Evolutionary conservation across 2,797 vertebrate genomes (phyloP).

Genomic region (Acomys russatus): DNA sequence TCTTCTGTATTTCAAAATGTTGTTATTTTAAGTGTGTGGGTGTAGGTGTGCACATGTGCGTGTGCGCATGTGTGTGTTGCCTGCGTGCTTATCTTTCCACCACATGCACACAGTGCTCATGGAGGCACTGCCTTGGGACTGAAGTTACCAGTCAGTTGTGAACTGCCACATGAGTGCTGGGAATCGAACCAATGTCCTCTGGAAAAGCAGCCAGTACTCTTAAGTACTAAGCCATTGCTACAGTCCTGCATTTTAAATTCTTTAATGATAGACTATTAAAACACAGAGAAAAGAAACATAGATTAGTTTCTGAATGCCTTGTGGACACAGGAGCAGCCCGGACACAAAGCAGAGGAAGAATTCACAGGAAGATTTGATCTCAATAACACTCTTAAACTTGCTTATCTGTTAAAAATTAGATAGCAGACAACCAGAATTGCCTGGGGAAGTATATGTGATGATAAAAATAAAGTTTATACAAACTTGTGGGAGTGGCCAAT

Average conservation of each 20-base stretch:
- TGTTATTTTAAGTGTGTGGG: not conserved
- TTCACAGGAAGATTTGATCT: not conserved
- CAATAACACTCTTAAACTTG: not conserved
- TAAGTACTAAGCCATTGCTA: not conserved
- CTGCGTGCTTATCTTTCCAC: not conserved
- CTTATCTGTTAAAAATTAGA: not conserved
- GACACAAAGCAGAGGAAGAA: slow-evolving; percentile 27
- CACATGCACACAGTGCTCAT: too few species aligned
- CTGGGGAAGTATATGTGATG: not conserved
- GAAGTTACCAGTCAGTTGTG: not conserved
- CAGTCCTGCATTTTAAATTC: not conserved
- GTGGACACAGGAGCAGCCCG: not conserved
- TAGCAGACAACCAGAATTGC: not conserved
- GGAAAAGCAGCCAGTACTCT: not conserved
- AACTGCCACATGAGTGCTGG: not conserved
- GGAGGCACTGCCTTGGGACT: not conserved
- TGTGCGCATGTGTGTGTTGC: not conserved
- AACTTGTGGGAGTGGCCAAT: not conserved
- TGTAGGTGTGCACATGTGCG: too few species aligned
- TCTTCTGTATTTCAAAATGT: not conserved
- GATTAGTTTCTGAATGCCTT: not conserved
- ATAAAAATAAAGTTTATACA: not conserved
- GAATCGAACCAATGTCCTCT: not conserved
- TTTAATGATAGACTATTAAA: not conserved
- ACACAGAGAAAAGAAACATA: not conserved